phyloP scores from a whole-genome alignment of 1,140 invertebrate species.

The Calosoma granatense region DNA sequence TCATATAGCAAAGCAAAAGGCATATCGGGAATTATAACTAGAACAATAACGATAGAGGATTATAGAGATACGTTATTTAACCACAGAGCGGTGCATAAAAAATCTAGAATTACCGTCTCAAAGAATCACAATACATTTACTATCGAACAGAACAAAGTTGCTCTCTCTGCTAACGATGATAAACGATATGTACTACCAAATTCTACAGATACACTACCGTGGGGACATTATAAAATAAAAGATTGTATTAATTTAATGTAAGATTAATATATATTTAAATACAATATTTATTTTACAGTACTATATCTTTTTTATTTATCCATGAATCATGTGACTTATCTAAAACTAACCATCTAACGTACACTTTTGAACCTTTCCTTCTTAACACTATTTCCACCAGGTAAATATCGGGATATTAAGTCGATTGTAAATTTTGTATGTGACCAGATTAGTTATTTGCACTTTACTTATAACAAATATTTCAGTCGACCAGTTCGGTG shows the following conservation, averaged over 20 bases:
- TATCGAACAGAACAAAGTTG: background rate
- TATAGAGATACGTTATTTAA: background rate
- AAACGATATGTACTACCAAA: background rate
- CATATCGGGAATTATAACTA: background rate
- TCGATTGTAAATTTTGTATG: constrained; percentile 15
- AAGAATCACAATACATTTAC: too few species aligned
- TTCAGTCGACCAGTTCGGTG: constrained; percentile 25
- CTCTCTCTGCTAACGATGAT: background rate
- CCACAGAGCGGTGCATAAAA: background rate
- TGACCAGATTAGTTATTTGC: constrained; percentile 15
- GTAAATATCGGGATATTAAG: constrained; percentile 19
- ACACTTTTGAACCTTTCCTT: constrained; percentile 22
- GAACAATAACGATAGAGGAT: background rate
- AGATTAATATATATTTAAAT: background rate
- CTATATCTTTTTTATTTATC: constrained; percentile 15
- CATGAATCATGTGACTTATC: constrained; percentile 17
- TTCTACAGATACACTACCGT: too few species aligned
- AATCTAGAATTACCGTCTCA: background rate
- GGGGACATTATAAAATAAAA: background rate
- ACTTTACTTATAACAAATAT: constrained; percentile 23
- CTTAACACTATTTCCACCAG: constrained; percentile 25
- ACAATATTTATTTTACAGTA: background rate
- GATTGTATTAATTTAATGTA: background rate
- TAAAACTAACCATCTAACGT: constrained; percentile 25
- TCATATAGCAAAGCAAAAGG: background rate